These are phyloP conservation scores for Ricordea florida DNA, from an alignment of 92 coral and sea anemone genomes.

Conservation along the genomic window DNA sequence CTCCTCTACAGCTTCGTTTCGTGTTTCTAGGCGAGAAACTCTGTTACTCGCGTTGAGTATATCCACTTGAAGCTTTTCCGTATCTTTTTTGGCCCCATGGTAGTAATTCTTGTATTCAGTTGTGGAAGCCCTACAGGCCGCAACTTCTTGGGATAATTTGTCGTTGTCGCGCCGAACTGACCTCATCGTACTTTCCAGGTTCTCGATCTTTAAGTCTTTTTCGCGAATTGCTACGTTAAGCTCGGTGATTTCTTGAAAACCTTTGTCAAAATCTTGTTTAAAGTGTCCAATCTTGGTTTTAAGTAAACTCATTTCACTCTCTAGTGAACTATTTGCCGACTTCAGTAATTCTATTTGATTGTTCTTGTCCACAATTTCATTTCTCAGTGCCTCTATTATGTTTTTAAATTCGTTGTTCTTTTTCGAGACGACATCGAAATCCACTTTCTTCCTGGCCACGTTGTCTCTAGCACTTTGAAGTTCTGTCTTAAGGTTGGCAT, in stretches of 20 bases:
- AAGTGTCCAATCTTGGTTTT: constrained; percentile 69
- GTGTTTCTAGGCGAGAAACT: constrained; percentile 77
- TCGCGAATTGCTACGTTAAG: constrained; percentile 71
- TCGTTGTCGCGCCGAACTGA: constrained; percentile 79
- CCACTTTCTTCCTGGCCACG: constrained; percentile 76
- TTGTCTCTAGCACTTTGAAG: constrained; percentile 83
- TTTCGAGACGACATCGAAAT: constrained; percentile 56
- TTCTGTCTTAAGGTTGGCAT: constrained; percentile 79
- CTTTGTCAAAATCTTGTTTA: constrained; percentile 83
- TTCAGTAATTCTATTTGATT: constrained; percentile 82
- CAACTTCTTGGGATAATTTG: constrained; percentile 76
- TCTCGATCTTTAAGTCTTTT: constrained; percentile 71
- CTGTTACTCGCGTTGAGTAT: constrained; percentile 74
- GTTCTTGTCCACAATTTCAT: constrained; percentile 73
- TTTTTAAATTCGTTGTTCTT: constrained; percentile 75
- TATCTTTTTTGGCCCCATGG: constrained; percentile 74
- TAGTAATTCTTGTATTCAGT: constrained; percentile 69
- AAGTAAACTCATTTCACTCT: constrained; percentile 78
- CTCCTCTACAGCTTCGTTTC: constrained; percentile 75
- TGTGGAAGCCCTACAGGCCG: constrained; percentile 68
- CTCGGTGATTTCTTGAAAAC: constrained; percentile 69
- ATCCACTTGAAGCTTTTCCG: constrained; percentile 85
- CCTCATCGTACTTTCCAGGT: constrained; percentile 73
- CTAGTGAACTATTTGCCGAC: constrained; percentile 72
- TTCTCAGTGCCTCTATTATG: constrained; percentile 69